Conservation (phyloP, 2,888 invertebrate species). For the Drosophila borborema region DNA sequence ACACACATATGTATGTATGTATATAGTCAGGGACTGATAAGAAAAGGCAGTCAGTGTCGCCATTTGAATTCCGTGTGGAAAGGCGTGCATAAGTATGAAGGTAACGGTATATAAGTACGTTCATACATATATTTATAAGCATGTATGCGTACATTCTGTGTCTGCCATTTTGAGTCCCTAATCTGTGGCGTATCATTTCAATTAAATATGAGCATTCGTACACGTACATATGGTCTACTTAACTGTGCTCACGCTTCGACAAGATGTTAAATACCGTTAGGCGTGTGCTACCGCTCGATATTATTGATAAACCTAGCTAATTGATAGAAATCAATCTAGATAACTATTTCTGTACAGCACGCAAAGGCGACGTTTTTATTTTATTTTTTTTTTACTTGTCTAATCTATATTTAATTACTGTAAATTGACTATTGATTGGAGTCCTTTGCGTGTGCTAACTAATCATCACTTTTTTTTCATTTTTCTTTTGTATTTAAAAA, state of each 20-base stretch:
- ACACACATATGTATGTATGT: not conserved
- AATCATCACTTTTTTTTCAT: not conserved
- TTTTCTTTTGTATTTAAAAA: not conserved
- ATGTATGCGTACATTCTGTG: conserved; percentile 13
- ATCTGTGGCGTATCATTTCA: conserved; percentile 31
- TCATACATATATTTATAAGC: not conserved
- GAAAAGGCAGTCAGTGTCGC: conserved; percentile 22
- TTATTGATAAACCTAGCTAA: conserved; percentile 12
- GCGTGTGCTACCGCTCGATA: not conserved
- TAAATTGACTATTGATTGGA: conserved; percentile 31
- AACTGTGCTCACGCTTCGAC: conserved; percentile 15
- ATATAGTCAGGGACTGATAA: conserved; percentile 41
- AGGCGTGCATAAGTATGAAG: not conserved
- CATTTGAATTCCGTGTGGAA: conserved; percentile 32
- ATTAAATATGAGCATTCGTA: conserved; percentile 25
- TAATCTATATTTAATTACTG: conserved; percentile 31
- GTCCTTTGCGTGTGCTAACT: conserved; percentile 16
- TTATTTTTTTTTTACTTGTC: not conserved
- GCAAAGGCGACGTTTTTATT: conserved; percentile 17
- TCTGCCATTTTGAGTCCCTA: conserved; percentile 18
- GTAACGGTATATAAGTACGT: not conserved
- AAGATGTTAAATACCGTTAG: conserved; percentile 14
- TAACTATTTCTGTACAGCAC: conserved; percentile 26
- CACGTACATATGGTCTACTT: conserved; percentile 36
- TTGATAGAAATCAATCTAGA: conserved; percentile 18